Percentiles rank a stretch among this genome's conserved stretches.
phyloP scores from a whole-genome alignment of 2,888 invertebrate genomes.

The Alloscopus bannaensis region DNA sequence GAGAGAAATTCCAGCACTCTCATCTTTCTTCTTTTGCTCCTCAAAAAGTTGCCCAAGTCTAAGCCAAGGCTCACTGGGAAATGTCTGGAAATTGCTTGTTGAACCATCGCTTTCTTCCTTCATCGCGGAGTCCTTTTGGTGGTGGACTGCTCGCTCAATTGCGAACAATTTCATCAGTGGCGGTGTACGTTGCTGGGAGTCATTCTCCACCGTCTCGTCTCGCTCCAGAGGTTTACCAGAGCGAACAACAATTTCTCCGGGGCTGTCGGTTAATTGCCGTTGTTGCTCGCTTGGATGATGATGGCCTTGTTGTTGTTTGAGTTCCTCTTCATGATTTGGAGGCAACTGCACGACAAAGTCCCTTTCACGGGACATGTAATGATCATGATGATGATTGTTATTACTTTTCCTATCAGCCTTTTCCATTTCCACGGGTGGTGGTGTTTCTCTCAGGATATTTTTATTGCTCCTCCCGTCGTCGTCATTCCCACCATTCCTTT shows the following conservation, averaged over 20 bases:
- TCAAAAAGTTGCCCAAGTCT: conserved; percentile 48
- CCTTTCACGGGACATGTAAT: conserved; percentile 13
- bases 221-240: too few relatives aligned
- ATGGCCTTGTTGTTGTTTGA: conserved; percentile 9
- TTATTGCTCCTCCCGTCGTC: conserved; percentile 7
- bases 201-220: conserved; percentile 1
- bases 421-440: conserved; percentile 35
- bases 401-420: conserved; percentile 52
- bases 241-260: not conserved
- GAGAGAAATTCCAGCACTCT: conserved; percentile 18
- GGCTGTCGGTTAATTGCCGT: conserved; percentile 25
- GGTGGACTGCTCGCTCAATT: conserved; percentile 29
- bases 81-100: conserved; percentile 48
- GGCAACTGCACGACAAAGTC: not conserved
- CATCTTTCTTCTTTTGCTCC: conserved; percentile 11
- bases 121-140: not conserved
- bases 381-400: conserved; percentile 45
- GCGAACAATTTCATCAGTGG: conserved; percentile 39
- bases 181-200: not conserved
- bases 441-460: conserved; percentile 4
- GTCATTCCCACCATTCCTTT: conserved; percentile 23
- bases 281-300: conserved; percentile 1
- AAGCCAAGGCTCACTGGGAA: conserved; percentile 47
- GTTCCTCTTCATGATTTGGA: conserved; percentile 5
- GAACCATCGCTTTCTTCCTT: too few relatives aligned